Evolutionary conservation across 2,797 vertebrate genomes (phyloP).

Genomic region (Halcyon smyrnensis): DNA sequence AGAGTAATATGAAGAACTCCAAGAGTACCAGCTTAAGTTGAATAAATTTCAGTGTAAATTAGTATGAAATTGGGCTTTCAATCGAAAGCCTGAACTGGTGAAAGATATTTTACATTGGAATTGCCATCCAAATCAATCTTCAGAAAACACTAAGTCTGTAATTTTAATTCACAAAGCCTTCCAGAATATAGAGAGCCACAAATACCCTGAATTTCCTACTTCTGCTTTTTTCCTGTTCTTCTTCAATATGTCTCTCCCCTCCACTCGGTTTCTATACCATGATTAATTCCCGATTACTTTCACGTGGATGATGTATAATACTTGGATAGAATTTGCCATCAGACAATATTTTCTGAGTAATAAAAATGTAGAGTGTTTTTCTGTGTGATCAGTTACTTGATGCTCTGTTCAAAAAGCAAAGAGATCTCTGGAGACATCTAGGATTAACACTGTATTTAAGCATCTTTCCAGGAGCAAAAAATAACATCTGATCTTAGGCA

Average conservation of each 20-base stretch:
- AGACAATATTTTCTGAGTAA: not conserved
- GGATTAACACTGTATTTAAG: not conserved
- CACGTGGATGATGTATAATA: not conserved
- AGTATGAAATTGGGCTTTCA: constrained; percentile 24
- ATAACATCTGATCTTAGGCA: not conserved
- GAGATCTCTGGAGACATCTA: accelerated
- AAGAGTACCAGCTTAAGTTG: not conserved
- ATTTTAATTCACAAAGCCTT: not conserved
- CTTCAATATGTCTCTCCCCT: not conserved
- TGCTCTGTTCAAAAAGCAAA: not conserved
- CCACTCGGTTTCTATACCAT: not conserved
- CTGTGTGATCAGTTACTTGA: not conserved
- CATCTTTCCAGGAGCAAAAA: not conserved
- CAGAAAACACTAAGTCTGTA: not conserved
- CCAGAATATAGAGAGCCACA: not conserved
- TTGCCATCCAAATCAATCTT: constrained; percentile 16
- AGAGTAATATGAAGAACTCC: not conserved
- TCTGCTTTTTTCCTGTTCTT: not conserved
- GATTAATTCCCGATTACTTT: not conserved
- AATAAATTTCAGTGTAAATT: constrained; percentile 56
- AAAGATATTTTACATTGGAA: not conserved
- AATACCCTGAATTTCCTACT: not conserved
- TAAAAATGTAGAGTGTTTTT: not conserved
- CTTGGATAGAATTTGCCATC: not conserved
- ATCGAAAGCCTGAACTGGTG: not conserved